Conservation (phyloP, 2,888 invertebrate species). For the Galerucella pusilla region DNA sequence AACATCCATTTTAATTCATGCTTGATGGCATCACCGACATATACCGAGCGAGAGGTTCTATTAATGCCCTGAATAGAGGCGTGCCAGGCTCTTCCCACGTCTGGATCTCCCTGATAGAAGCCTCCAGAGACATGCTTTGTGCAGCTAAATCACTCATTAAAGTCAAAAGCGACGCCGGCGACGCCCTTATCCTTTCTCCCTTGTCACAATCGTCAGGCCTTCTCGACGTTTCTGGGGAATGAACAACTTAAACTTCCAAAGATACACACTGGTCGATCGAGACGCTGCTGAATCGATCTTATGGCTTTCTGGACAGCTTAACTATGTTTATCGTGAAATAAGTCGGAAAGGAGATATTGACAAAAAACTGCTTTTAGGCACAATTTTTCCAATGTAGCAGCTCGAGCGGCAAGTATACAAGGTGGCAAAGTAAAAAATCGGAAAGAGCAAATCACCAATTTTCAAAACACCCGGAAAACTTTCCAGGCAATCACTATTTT, state of each 20-base stretch:
- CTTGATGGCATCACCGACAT: slow-evolving; percentile 25
- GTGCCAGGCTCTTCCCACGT: slow-evolving; percentile 50
- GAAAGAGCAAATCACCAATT: too few relatives aligned
- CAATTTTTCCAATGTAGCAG: too few relatives aligned
- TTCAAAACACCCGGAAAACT: too few relatives aligned
- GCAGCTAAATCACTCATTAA: slow-evolving; percentile 65
- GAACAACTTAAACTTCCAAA: slow-evolving; percentile 23
- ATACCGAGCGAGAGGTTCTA: slow-evolving; percentile 28
- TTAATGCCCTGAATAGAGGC: slow-evolving; percentile 38
- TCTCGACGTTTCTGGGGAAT: slow-evolving; percentile 14
- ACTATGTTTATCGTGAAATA: too few relatives aligned
- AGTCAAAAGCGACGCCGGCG: slow-evolving; percentile 42
- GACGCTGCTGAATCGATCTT: neutral
- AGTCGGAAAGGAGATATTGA: too few relatives aligned
- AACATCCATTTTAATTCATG: slow-evolving; percentile 32
- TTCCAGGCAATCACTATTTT: too few relatives aligned
- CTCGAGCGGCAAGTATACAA: too few relatives aligned
- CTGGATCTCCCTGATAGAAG: slow-evolving; percentile 64
- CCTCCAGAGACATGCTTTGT: slow-evolving; percentile 63
- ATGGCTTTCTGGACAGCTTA: neutral
- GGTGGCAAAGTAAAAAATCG: too few relatives aligned
- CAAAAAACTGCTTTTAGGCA: too few relatives aligned
- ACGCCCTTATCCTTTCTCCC: slow-evolving; percentile 40
- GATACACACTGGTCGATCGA: slow-evolving; percentile 15
- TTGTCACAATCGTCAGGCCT: slow-evolving; percentile 28